Percentiles rank a stretch among this genome's conserved stretches.
Evolutionary conservation across 2,888 invertebrate genomes (phyloP).

Genomic region (Tryphoninae sp.): DNA sequence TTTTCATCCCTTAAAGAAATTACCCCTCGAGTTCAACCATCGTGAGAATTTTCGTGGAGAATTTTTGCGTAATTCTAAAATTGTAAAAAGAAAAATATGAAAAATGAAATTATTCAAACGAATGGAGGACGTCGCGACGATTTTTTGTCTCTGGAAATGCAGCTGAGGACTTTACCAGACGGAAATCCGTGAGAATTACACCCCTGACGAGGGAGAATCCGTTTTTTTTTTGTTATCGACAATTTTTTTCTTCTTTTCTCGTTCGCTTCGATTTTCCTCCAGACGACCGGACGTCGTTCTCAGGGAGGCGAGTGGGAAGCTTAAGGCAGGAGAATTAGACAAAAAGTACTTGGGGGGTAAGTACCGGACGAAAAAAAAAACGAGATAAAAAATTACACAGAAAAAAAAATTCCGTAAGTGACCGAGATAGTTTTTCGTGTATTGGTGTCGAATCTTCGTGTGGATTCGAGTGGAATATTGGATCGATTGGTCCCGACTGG

Average conservation of each 20-base stretch:
- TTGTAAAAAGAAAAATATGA: constrained; percentile 13
- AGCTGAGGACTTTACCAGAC: constrained; percentile 65
- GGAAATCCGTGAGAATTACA: constrained; percentile 65
- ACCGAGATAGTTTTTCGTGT: constrained; percentile 54
- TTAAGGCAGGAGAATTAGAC: constrained; percentile 35
- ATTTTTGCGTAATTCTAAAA: constrained; percentile 25
- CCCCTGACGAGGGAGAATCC: constrained; percentile 50
- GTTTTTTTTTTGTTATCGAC: constrained; percentile 40
- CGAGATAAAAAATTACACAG: background rate
- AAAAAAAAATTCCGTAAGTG: constrained; percentile 53
- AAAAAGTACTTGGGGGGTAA: constrained; percentile 50
- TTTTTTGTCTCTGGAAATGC: constrained; percentile 62
- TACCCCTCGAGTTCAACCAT: background rate
- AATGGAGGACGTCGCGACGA: constrained; percentile 17
- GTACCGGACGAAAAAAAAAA: constrained; percentile 22
- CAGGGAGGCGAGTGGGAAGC: constrained; percentile 9
- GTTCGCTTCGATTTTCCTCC: background rate
- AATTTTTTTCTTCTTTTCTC: constrained; percentile 44
- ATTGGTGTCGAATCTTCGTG: constrained; percentile 50
- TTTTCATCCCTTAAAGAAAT: constrained; percentile 1
- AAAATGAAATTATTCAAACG: background rate
- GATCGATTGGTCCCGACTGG: constrained; percentile 59
- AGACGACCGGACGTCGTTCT: constrained; percentile 42
- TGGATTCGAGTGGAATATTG: constrained; percentile 64
- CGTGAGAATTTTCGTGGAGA: constrained; percentile 50